Conservation (phyloP, 2,113 vertebrate species). For the Columba livia region DNA sequence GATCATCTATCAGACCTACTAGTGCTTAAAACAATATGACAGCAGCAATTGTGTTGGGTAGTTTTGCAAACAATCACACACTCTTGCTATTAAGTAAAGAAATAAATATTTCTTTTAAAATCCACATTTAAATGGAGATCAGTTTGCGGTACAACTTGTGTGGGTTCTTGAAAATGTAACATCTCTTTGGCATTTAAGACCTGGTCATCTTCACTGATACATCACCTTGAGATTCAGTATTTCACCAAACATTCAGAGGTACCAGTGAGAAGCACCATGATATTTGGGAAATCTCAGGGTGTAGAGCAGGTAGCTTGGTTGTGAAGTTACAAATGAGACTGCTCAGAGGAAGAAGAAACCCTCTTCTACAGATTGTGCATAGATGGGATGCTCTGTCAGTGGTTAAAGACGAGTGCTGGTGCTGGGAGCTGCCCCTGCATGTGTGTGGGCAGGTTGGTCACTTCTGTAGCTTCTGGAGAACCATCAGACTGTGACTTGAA, state of each 20-base stretch:
- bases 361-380: not conserved
- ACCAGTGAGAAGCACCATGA: not conserved
- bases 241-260: not conserved
- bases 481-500: not conserved
- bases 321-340: not conserved
- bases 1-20: not conserved
- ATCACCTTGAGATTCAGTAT: not conserved
- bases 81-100: not conserved
- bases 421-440: too few relatives aligned
- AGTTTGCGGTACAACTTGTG: not conserved
- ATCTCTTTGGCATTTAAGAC: not conserved
- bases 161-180: not conserved
- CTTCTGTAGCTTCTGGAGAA: not conserved
- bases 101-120: not conserved
- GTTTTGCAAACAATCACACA: not conserved
- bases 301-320: not conserved
- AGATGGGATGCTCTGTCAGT: not conserved
- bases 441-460: not conserved
- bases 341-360: not conserved
- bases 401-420: not conserved
- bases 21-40: not conserved
- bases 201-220: fast-evolving
- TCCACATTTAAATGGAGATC: not conserved
- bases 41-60: not conserved
- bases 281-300: not conserved